Evolutionary conservation across 2,888 invertebrate genomes (phyloP), one percentile per base, ranked within the genome.

Genomic region (Nomada fabriciana): DNA sequence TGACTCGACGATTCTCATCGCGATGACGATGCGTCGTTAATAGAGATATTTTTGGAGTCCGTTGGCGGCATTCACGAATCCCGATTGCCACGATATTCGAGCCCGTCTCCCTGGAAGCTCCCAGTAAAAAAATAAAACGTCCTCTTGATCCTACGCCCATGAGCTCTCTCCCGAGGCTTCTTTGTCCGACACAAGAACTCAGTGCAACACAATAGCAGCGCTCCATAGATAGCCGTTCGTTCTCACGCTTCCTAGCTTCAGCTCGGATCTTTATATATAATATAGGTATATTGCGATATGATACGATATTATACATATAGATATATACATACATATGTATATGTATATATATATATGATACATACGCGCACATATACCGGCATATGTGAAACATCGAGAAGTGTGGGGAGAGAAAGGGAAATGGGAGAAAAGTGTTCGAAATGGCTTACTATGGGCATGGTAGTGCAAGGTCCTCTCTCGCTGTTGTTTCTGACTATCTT

Each of bases 191-290:
- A 90, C 91, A 87, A 90, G 85, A 90, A 83, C 88, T 84, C 83
- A 79, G 88, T 88, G 89, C 89, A 89, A 90, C 89, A 91, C 91
- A 92, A 92, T 90, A 92, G 91, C 91, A 89, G 90, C 89, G 91
- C 90, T 92, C 90, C 87, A 91, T 92, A 92, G 91, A 92, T 91
- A 91, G 91, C 88, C 88, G 89, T 90, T 92, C 86, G 89, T 90
- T 92, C 86, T 91, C 90, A 92, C 90, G 90, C 90, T 91, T 91
- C 90, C 89, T 91, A 90, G 92, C 91, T 92, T 91, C 89, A 91
- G 87, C 88, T 88, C 84, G 88, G 84, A 84, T 87, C 76, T 88
- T 82, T 87, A 85, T 87, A 79, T 78, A 79, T 84, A 73, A 76
- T 73, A 72, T 78, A 85, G 65, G 82, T 69, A 73, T 74, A 74